phyloP scores from a whole-genome alignment of 2,113 vertebrate species.

The Lepus timidus region DNA sequence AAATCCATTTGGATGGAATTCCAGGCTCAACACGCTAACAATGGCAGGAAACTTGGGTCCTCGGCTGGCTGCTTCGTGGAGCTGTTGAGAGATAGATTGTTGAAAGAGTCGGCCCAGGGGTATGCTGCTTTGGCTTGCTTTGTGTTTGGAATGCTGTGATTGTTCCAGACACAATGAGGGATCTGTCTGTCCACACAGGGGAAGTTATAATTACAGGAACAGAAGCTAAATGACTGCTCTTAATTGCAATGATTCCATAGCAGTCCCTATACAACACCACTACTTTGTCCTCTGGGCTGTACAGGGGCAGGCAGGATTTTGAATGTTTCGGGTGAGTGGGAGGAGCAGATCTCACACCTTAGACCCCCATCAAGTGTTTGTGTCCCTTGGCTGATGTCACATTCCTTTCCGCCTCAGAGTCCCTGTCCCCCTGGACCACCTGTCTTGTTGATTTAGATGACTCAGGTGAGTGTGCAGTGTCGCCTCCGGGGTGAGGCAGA shows the following conservation, averaged over 20 bases:
- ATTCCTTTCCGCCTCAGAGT: background rate
- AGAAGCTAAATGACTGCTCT: slow-evolving; percentile 58
- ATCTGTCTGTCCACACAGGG: slow-evolving; percentile 54
- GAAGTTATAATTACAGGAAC: slow-evolving; percentile 76
- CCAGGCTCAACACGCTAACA: slow-evolving; percentile 85
- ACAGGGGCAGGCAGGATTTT: background rate
- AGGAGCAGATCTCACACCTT: background rate
- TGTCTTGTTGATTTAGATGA: background rate
- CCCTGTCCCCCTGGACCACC: background rate
- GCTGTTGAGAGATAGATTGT: slow-evolving; percentile 70
- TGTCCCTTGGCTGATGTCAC: background rate
- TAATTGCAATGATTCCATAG: slow-evolving; percentile 40
- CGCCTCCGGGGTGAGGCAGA: background rate
- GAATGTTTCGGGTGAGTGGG: background rate
- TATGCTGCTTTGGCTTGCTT: slow-evolving; percentile 63
- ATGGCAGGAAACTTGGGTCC: slow-evolving; percentile 87
- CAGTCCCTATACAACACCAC: background rate
- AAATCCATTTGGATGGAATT: slow-evolving; percentile 90
- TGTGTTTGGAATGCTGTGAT: slow-evolving; percentile 80
- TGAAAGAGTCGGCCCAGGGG: slow-evolving; percentile 78
- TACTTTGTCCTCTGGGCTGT: slow-evolving; percentile 47
- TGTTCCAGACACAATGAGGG: slow-evolving; percentile 73
- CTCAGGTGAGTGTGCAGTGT: too few relatives aligned
- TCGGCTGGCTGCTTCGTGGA: slow-evolving; percentile 55
- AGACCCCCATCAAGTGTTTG: background rate